A percentile compares a stretch with the other conserved stretches of the same genome.
Evolutionary conservation across 2,113 vertebrate genomes (phyloP).

Genomic region (Rafetus swinhoei): DNA sequence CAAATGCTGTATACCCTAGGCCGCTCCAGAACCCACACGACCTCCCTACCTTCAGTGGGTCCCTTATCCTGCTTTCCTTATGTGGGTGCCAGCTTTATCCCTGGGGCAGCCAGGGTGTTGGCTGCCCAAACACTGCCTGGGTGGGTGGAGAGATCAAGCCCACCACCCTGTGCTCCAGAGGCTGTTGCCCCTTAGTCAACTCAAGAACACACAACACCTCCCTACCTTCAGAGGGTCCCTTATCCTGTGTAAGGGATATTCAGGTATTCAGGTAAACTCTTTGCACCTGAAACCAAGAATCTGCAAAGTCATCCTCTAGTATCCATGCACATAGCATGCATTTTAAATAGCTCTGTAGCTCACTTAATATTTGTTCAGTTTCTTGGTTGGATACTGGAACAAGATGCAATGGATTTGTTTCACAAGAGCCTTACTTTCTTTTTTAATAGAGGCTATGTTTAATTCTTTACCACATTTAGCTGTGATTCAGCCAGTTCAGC

Average conservation of each 20-base stretch:
- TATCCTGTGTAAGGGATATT: too few relatives aligned
- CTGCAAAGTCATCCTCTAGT: constrained; percentile 3
- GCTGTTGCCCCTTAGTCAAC: too few relatives aligned
- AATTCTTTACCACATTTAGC: rapidly evolving
- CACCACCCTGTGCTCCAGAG: too few relatives aligned
- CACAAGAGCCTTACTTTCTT: rapidly evolving
- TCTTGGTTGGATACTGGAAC: not conserved
- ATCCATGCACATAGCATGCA: not conserved
- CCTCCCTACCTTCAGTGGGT: too few relatives aligned
- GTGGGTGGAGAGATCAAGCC: too few relatives aligned
- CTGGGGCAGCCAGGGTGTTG: too few relatives aligned
- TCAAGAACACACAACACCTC: too few relatives aligned
- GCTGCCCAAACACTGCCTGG: too few relatives aligned
- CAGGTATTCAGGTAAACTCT: constrained; percentile 15
- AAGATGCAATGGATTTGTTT: not conserved
- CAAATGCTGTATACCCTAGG: not conserved
- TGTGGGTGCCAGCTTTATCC: too few relatives aligned
- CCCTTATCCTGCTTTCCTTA: too few relatives aligned
- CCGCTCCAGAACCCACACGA: too few relatives aligned
- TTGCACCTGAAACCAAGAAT: constrained; percentile 21
- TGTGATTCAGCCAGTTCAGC: not conserved
- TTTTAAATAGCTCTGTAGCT: constrained; percentile 27
- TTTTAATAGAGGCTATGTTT: rapidly evolving
- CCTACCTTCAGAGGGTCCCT: too few relatives aligned
- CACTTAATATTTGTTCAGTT: not conserved